Percentiles rank a stretch among this genome's conserved stretches.
These are phyloP conservation scores for Coenonympha arcania DNA, from an alignment of 2,888 invertebrate species.

Conservation along the genomic window DNA sequence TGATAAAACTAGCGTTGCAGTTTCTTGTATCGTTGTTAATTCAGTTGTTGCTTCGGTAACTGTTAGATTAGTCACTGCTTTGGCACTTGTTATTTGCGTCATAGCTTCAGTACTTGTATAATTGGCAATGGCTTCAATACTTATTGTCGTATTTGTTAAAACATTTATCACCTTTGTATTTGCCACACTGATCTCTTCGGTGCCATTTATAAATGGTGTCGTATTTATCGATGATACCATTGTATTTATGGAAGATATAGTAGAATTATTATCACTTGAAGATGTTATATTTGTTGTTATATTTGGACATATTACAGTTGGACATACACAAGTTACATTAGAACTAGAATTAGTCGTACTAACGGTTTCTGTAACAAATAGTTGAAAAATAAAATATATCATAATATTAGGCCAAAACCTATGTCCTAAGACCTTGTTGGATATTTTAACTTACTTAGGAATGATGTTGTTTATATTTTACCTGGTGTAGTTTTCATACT, in stretches of 20 bases:
- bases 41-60: background rate
- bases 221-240: background rate
- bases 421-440: background rate
- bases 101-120: background rate
- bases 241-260: background rate
- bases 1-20: background rate
- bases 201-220: slow-evolving; percentile 3
- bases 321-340: background rate
- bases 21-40: background rate
- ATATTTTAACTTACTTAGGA: background rate
- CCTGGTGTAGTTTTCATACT: background rate
- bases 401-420: background rate
- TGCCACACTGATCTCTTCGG: background rate
- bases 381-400: background rate
- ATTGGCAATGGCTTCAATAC: background rate
- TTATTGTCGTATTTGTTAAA: background rate
- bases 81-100: slow-evolving; percentile 1
- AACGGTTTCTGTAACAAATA: background rate
- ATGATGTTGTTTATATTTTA: slow-evolving; percentile 1
- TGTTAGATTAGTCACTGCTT: background rate
- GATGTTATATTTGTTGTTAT: background rate
- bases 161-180: background rate
- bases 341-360: background rate
- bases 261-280: background rate
- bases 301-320: background rate